A percentile compares a stretch with the other conserved stretches of the same genome.
Conservation (phyloP, 2,888 invertebrate species). For the Crocallis elinguaria region DNA sequence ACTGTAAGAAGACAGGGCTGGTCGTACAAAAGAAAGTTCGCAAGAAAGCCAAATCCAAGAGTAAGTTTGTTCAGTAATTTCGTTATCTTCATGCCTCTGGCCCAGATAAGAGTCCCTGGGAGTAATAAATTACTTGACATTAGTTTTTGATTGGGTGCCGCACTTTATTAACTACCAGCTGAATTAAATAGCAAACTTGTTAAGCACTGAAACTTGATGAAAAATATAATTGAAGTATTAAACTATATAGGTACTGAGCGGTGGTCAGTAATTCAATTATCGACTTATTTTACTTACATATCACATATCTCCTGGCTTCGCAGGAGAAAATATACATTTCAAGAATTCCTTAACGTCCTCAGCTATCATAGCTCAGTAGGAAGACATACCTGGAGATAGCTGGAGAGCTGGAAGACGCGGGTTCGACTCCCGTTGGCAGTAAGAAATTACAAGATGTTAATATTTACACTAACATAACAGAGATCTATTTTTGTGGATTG, state of each 20-base stretch:
- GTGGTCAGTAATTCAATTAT: not conserved
- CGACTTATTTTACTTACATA: too few species aligned
- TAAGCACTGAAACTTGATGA: not conserved
- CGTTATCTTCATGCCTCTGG: constrained; percentile 28
- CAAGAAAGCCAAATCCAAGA: constrained; percentile 77
- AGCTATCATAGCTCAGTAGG: too few species aligned
- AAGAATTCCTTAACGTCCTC: too few species aligned
- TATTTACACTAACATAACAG: too few species aligned
- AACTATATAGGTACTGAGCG: not conserved
- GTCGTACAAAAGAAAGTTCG: constrained; percentile 89
- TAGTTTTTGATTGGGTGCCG: constrained; percentile 37
- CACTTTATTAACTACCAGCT: constrained; percentile 31
- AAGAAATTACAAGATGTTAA: too few species aligned
- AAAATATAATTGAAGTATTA: not conserved
- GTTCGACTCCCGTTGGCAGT: too few species aligned
- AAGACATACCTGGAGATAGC: too few species aligned
- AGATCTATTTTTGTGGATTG: too few species aligned
- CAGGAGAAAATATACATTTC: too few species aligned
- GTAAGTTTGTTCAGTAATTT: constrained; percentile 59
- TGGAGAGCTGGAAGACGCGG: too few species aligned
- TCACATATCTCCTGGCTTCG: too few species aligned
- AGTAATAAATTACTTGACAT: constrained; percentile 36
- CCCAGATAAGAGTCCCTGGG: constrained; percentile 26
- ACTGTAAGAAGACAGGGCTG: constrained; percentile 86
- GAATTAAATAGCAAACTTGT: constrained; percentile 24